Conservation (phyloP, 1,140 invertebrate genomes). For the Cataglyphis hispanica region DNA sequence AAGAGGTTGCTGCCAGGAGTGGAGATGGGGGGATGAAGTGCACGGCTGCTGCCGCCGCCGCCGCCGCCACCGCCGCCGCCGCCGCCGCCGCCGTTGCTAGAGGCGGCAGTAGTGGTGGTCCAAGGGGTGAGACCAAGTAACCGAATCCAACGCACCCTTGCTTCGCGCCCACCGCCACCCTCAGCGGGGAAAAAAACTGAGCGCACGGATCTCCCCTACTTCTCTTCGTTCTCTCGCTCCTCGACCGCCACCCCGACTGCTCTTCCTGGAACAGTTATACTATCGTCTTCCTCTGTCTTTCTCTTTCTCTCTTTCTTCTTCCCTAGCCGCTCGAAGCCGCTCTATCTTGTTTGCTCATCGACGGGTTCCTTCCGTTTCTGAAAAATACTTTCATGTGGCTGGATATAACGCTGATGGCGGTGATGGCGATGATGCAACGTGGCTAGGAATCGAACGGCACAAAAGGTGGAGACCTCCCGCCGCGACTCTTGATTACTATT, state of each 20-base stretch:
- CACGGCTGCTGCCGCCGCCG: conserved; percentile 65
- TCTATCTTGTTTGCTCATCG: conserved; percentile 65
- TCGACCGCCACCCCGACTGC: conserved; percentile 72
- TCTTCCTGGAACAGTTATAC: conserved; percentile 72
- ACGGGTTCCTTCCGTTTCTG: conserved; percentile 74
- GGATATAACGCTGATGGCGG: neutral
- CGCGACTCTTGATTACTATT: conserved; percentile 61
- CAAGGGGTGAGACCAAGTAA: conserved; percentile 84
- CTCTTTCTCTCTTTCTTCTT: conserved; percentile 5
- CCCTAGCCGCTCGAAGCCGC: conserved; percentile 19
- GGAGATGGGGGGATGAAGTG: conserved; percentile 59
- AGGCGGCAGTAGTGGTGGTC: conserved; percentile 71
- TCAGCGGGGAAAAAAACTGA: conserved; percentile 79
- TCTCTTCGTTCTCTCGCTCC: conserved; percentile 65
- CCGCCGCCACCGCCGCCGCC: conserved; percentile 15
- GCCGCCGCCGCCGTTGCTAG: conserved; percentile 68
- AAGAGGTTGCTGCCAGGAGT: conserved; percentile 51
- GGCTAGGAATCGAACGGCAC: conserved; percentile 56
- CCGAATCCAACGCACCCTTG: conserved; percentile 84
- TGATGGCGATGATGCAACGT: conserved; percentile 37
- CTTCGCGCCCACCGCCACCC: conserved; percentile 75
- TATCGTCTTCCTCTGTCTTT: conserved; percentile 45
- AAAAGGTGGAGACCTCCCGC: conserved; percentile 58
- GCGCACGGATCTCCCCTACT: conserved; percentile 73
- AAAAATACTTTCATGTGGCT: conserved; percentile 73